Base-by-base conservation (phyloP, 2,797 vertebrate genomes). In the Melanotaenia trifasciata region DNA sequence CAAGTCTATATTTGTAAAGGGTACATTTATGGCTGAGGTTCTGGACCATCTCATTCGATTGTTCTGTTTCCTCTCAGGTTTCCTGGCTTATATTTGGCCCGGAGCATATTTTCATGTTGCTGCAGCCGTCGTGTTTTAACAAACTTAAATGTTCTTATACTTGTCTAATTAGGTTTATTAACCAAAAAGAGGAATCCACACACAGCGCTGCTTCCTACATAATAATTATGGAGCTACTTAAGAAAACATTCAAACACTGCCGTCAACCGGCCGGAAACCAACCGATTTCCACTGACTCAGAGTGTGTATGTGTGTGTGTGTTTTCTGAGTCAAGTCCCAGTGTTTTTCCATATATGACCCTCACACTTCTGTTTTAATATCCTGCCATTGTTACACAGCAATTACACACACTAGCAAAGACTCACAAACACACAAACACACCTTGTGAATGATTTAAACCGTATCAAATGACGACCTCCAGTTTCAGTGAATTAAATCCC, bases 381-480 rank as follows among this genome's bases (percentile, higher is more conserved):
- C 93, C 93, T 91, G 92, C 79, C 72, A 93, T 94, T 94, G 93
- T 94, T 70, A 45, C 57, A 32, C 60, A 72, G 74, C 68, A 18
- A 56, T 30, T 57, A 74, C 78, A 74, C 59, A 57, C 50, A 47
- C 28, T 56, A 0, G 30, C 56, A 50, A 26, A 66, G 9, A 72
- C 64, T 53, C 0, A 58, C 61, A 53, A n/a, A 77, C 61, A 58
- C 45, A 51, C 32, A 58, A 65, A 64, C 64, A 71, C 63, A 60
- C 60, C 20, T 1, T 33, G 35, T 94, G 78, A 94, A 94, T 94
- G 81, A 95, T 95, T 94, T 75, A 94, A 87, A 57, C 38, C 10
- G 74, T 73, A 88, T 94, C 88, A 14, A 74, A 77, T 93, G 90
- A 80, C 74, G 64, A 67, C 24, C 85, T 94, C 89, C 53, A 35